phyloP scores from a whole-genome alignment of 2,888 invertebrate genomes.

The Girardia tigrina region DNA sequence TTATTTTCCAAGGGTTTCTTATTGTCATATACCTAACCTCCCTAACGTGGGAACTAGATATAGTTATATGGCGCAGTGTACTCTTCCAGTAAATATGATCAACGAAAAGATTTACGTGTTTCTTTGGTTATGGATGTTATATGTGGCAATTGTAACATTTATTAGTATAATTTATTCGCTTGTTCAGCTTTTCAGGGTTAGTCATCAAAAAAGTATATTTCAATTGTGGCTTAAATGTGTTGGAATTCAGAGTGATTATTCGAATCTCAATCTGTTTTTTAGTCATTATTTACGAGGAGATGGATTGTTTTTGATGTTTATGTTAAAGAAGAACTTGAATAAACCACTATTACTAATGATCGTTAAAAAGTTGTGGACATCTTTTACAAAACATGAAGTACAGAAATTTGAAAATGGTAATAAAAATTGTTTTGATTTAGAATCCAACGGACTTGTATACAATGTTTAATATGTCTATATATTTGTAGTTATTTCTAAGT shows the following conservation, averaged over 20 bases:
- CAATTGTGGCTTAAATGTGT: too few species aligned
- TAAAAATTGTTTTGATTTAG: too few species aligned
- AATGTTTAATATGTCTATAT: too few species aligned
- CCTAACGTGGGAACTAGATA: background rate
- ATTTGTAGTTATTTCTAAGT: too few species aligned
- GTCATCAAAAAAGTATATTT: too few species aligned
- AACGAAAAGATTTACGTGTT: background rate
- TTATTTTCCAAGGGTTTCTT: background rate
- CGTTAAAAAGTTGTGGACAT: background rate
- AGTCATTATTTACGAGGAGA: background rate
- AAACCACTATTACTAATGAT: background rate
- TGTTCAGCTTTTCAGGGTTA: background rate
- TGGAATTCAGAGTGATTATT: too few species aligned
- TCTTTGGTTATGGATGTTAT: background rate
- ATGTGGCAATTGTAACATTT: background rate
- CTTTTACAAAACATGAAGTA: background rate
- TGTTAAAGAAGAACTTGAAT: background rate
- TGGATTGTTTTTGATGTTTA: background rate
- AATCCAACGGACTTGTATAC: too few species aligned
- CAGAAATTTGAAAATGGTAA: too few species aligned
- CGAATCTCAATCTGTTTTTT: background rate
- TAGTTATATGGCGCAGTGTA: background rate
- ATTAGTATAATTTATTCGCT: background rate
- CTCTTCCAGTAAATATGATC: background rate
- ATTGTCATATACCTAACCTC: background rate